Evolutionary conservation across 1,140 invertebrate species (phyloP), one percentile per base, ranked within the genome.

Genomic region (Meloidogyne chitwoodi): DNA sequence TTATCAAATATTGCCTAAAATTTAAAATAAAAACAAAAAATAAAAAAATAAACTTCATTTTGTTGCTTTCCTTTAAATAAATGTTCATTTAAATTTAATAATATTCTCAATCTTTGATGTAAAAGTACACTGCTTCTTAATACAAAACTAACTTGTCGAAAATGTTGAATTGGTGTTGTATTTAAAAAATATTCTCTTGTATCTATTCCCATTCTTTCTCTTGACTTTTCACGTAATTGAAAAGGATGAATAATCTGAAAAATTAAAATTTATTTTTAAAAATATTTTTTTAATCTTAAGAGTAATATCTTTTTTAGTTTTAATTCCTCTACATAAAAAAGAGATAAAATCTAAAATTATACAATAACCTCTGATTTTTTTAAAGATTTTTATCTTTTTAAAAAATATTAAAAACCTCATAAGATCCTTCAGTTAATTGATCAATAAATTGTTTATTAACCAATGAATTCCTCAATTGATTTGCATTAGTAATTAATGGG

Each of bases 161-260:
- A 86, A 72, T 86, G 84, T 66, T 79, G 79, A 67, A 80, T 86
- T 67, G 77, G 77, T 48, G 79, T 79, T 26, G 78, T 80, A 62
- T 87, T 87, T 12, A 87, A 68, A 67, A 86, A 86, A 71, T 86
- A 84, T 61, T 86, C 84, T 10, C 79, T 80, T 11, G 84, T 86
- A 64, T 86, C 83, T 63, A 86, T 86, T n/a, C 84, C 86, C 26
- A 86, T 87, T 62, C 84, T 70, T 66, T 86, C 84, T 74, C 86
- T 87, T 48, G 44, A 48, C 65, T 86, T 86, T 29, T 86, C 84
- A 10, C 84, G 82, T 19, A 86, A 78, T 84, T 86, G 84, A 70
- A 86, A 86, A 1, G 84, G 84, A 79, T 86, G 81, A n/a, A 86
- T 86, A 41, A 86, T 78, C 70, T 73, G 65, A 62, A 26, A 8